Conservation (phyloP, 2,888 invertebrate species). For the Geotrupes spiniger region DNA sequence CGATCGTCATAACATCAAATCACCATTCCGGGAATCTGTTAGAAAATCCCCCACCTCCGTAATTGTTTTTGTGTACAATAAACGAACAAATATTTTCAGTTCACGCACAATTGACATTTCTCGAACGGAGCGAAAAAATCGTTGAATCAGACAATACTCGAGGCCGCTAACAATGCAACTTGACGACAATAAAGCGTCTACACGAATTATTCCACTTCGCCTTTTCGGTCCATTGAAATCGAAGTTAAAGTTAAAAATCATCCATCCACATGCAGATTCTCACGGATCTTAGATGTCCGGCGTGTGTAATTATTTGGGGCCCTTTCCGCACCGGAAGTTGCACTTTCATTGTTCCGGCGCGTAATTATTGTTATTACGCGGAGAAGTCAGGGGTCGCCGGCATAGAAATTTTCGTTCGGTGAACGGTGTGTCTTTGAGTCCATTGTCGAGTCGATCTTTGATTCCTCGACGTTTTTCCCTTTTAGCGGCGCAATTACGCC, state of each 20-base stretch:
- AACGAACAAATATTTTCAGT: too few relatives aligned
- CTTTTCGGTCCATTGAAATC: not conserved
- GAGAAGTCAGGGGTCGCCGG: constrained; percentile 6
- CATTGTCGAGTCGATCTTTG: too few relatives aligned
- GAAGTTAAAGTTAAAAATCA: constrained; percentile 5
- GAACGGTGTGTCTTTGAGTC: too few relatives aligned
- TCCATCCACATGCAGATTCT: constrained; percentile 32
- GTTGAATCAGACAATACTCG: constrained; percentile 3
- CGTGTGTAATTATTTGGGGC: constrained; percentile 35
- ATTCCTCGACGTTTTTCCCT: too few relatives aligned
- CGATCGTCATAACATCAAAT: too few relatives aligned
- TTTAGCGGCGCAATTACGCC: too few relatives aligned
- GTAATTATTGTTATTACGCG: constrained; percentile 7
- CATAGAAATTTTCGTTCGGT: not conserved
- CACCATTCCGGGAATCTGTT: too few relatives aligned
- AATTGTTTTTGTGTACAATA: too few relatives aligned
- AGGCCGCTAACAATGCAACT: not conserved
- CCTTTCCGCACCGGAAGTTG: constrained; percentile 14
- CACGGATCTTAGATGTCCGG: constrained; percentile 44
- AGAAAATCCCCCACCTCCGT: too few relatives aligned
- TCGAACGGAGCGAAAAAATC: too few relatives aligned
- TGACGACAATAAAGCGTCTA: constrained; percentile 4
- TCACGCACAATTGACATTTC: too few relatives aligned
- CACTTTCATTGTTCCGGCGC: constrained; percentile 5
- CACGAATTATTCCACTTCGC: not conserved